Evolutionary conservation across 2,113 vertebrate species (phyloP), one percentile per base, ranked within the genome.

Genomic region (Alligator sinensis): DNA sequence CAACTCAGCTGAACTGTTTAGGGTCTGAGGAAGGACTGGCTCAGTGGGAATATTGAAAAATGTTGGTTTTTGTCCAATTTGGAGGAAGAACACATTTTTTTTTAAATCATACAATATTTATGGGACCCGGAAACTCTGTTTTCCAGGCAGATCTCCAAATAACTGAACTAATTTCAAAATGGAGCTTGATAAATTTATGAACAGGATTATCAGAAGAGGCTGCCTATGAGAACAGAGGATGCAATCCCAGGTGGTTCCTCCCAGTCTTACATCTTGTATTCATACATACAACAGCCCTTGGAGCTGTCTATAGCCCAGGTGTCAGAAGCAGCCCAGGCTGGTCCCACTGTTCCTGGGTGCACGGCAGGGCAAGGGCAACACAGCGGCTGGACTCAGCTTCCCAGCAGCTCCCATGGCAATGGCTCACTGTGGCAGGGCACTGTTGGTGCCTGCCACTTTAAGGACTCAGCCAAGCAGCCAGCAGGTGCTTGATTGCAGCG

Each of bases 141-240:
- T 0, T 3, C 2, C 0, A 0, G 85, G 93, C 95, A 96, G 55
- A 11, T 0, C 92, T 93, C 91, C 92, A 95, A 96, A 95, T 82
- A 95, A 93, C 89, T 72, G 0, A 0, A n/a, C 61, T 82, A 86
- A 83, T 47, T 97, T 97, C 93, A 95, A 97, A 93, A 96, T 96
- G 95, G 94, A 96, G 78, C 62, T 91, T n/a, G 91, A 86, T 91
- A 95, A 89, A 96, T 96, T 95, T 91, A 94, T 95, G 91, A 91
- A 87, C 30, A 91, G 87, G 92, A 95, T 96, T 96, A 96, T 64
- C 80, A 75, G 2, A 85, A 38, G 86, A 55, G 4, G 85, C 70
- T 92, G 95, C 94, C 91, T 95, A 89, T 96, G 92, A 92, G 95
- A 96, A 93, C 86, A 82, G 89, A 10, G 78, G 90, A 92, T 80